Conservation (phyloP, 2,113 vertebrate species). For the Kobus ellipsiprymnus region DNA sequence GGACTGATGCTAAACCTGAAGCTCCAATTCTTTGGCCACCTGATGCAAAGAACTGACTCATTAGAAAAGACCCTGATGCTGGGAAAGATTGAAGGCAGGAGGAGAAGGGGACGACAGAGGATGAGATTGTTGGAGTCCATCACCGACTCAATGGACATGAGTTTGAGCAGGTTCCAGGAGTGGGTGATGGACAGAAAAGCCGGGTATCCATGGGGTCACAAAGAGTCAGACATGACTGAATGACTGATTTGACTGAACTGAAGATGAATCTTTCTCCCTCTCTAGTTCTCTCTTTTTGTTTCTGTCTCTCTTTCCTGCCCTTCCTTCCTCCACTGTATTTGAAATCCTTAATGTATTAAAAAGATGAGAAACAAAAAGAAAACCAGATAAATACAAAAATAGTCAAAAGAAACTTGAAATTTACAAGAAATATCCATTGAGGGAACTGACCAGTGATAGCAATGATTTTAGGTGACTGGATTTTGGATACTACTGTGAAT, state of each 20-base stretch:
- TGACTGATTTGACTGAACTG: background rate
- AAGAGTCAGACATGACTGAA: background rate
- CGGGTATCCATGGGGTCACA: accelerated
- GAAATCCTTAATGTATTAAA: background rate
- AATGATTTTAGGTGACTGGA: background rate
- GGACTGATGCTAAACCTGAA: background rate
- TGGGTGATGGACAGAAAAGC: background rate
- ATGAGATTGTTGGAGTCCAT: background rate
- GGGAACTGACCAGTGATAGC: background rate
- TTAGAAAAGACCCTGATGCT: background rate
- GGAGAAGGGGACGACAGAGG: background rate
- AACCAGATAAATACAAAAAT: background rate
- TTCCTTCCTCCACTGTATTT: background rate
- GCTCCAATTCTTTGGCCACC: background rate
- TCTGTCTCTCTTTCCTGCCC: background rate
- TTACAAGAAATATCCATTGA: background rate
- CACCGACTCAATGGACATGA: background rate
- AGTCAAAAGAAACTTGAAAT: background rate
- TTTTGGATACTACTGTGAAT: background rate
- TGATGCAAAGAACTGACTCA: background rate
- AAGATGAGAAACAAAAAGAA: background rate
- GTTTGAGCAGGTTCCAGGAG: background rate
- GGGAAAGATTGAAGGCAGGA: background rate
- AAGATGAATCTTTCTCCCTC: background rate
- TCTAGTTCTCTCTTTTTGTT: accelerated